Base-by-base conservation (phyloP, 2,113 vertebrate species). In the Hyperoodon ampullatus region DNA sequence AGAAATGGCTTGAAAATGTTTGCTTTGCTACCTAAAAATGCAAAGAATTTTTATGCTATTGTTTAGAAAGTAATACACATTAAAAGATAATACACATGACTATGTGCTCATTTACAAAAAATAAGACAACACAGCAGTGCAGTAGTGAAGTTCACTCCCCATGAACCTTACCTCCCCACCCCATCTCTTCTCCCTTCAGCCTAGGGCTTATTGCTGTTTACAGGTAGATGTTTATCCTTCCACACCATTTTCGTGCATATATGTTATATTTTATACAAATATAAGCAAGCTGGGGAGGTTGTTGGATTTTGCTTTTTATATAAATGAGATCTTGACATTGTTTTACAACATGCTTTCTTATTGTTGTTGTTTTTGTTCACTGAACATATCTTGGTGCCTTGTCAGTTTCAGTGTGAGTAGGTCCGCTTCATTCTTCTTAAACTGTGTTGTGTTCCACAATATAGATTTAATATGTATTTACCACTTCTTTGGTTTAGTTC, bases 261-360 rank as follows among this genome's bases (percentile, higher is more conserved):
- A 28, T 74, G 28, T 93, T 97, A 42, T n/a, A 35, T 74, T 92
- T 90, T 83, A 91, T 91, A 66, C 55, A 95, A 61, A 63, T 65
- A 35, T 28, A 85, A 94, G 61, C 42, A 55, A 47, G 11, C n/a
- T 39, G 16, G 30, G 23, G 42, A 87, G n/a, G 70, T 72, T 53
- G 19, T 70, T 93, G 92, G 68, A 72, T 89, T 90, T 96, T 61
- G 14, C 50, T n/a, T 94, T 90, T 97, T 74, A 53, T 11, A 19
- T 74, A 90, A 94, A 81, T 91, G 82, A 96, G 33, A 53, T 86
- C 78, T 60, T 81, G 33, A 60, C 47, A 74, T 42, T 82, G 63
- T 89, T 86, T 88, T 81, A 28, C 66, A 89, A 6, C 30, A 91
- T 63, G 63, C 35, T 66, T 71, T 21, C 50, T 53, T 50, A 14